Conservation (phyloP, 2,797 vertebrate genomes). For the Carcharodon carcharias region DNA sequence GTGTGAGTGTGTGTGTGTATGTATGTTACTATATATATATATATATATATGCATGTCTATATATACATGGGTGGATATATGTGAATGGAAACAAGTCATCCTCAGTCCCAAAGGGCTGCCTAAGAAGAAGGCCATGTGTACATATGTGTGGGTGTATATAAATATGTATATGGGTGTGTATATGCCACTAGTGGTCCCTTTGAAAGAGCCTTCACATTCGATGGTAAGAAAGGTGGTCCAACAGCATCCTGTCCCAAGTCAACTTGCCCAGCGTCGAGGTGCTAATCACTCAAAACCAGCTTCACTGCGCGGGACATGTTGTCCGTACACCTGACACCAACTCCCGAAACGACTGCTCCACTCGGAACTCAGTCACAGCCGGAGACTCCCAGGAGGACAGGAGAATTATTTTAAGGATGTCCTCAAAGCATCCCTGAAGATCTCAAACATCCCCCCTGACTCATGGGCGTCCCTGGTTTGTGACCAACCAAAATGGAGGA, state of each 20-base stretch:
- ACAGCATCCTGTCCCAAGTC: not conserved
- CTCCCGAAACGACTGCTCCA: no score
- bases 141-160: not conserved
- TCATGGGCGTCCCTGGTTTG: not conserved
- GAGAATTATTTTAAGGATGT: not conserved
- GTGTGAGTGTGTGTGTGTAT: slow-evolving; percentile 37
- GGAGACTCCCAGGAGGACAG: no score
- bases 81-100: not conserved
- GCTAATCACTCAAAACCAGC: not conserved
- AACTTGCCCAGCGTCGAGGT: not conserved
- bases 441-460: no score
- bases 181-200: not conserved
- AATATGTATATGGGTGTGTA: not conserved
- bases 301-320: no score
- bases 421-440: no score
- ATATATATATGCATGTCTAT: not conserved
- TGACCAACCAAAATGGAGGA: not conserved
- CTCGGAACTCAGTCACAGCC: no score
- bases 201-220: not conserved
- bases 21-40: not conserved
- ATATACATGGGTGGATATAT: not conserved
- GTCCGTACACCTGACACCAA: no score
- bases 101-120: no score
- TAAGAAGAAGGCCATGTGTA: not conserved
- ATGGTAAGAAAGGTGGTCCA: not conserved